Evolutionary conservation across 2,113 vertebrate species (phyloP).

Genomic region (Oxygymnocypris stewartii): DNA sequence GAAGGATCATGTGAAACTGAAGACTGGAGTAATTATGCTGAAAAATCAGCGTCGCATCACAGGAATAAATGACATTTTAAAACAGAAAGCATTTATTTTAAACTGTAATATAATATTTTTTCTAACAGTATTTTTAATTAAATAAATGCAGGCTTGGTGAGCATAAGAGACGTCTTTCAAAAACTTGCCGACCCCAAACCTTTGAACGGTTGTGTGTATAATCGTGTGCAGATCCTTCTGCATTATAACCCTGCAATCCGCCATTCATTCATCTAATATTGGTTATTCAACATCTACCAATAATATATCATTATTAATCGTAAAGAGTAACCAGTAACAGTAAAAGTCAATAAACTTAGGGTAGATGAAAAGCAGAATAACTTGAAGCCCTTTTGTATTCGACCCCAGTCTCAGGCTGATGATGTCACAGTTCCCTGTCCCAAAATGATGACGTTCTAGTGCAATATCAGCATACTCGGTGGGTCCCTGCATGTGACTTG

Average conservation of each 20-base stretch:
- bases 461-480: background rate
- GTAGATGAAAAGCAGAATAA: slow-evolving; percentile 15
- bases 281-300: slow-evolving; percentile 34
- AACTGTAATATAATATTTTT: background rate
- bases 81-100: background rate
- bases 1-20: background rate
- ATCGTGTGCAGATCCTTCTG: background rate
- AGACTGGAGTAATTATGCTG: too few species aligned
- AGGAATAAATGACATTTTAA: background rate
- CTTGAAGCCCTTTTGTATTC: slow-evolving; percentile 65
- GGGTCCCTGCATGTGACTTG: slow-evolving; percentile 49
- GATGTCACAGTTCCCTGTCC: slow-evolving; percentile 3
- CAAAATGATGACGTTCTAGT: slow-evolving; percentile 34
- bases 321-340: slow-evolving; percentile 28
- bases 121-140: background rate
- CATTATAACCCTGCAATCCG: background rate
- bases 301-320: slow-evolving; percentile 49
- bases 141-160: background rate
- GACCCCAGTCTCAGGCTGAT: slow-evolving; percentile 46
- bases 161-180: background rate
- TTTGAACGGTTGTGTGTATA: background rate
- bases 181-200: background rate
- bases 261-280: slow-evolving; percentile 11
- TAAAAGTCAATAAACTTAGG: background rate
- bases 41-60: background rate